Evolutionary conservation across 2,888 invertebrate species (phyloP).

Genomic region (Chorisops tibialis): DNA sequence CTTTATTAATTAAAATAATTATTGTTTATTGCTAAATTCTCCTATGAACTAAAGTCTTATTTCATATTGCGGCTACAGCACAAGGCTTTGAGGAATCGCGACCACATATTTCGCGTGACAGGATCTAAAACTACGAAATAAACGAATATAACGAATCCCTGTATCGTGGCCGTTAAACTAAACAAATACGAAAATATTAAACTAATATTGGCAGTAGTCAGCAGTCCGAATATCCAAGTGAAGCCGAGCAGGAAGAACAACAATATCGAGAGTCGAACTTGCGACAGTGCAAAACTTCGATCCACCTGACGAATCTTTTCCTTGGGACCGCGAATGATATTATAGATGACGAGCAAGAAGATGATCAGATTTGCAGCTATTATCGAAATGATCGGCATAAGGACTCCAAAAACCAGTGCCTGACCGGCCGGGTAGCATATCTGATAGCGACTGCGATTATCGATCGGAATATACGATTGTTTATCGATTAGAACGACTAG

Average conservation of each 20-base stretch:
- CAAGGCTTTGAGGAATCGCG: conserved; percentile 28
- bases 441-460: conserved; percentile 39
- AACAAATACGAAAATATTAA: conserved; percentile 61
- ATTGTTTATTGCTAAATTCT: neutral
- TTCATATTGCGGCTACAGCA: conserved; percentile 24
- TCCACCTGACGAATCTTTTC: conserved; percentile 53
- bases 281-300: conserved; percentile 46
- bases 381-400: conserved; percentile 57
- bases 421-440: conserved; percentile 59
- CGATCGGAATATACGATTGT: conserved; percentile 53
- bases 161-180: conserved; percentile 61
- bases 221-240: conserved; percentile 61
- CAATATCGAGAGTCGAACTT: conserved; percentile 57
- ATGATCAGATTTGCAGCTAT: conserved; percentile 56
- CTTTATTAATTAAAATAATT: neutral
- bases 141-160: conserved; percentile 61
- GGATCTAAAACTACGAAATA: conserved; percentile 61
- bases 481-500: conserved; percentile 52
- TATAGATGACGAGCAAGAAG: conserved; percentile 57
- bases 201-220: conserved; percentile 54
- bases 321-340: conserved; percentile 55
- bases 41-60: conserved; percentile 4
- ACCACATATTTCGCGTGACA: conserved; percentile 56
- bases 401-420: conserved; percentile 54
- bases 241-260: conserved; percentile 61